A percentile compares a stretch with the other conserved stretches of the same genome.
phyloP scores from a whole-genome alignment of 2,888 invertebrate genomes.

The Halictus ligatus region DNA sequence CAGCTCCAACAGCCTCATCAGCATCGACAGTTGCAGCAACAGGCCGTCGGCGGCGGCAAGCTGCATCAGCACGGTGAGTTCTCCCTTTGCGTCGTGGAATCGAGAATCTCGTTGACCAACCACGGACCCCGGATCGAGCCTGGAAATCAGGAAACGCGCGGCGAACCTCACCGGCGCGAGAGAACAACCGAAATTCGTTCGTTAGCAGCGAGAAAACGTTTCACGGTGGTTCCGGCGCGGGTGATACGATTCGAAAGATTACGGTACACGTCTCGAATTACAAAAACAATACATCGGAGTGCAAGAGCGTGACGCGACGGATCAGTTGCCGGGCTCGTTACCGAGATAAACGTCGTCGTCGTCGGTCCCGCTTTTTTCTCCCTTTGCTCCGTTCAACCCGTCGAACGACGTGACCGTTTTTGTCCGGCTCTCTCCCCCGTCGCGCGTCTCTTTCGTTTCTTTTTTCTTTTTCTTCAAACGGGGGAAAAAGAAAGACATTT shows the following conservation, averaged over 20 bases:
- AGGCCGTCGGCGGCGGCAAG: slow-evolving; percentile 81
- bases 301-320: slow-evolving; percentile 26
- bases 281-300: neutral
- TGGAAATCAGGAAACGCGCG: neutral
- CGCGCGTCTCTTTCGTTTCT: slow-evolving; percentile 48
- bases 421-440: slow-evolving; percentile 18
- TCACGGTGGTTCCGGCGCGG: neutral
- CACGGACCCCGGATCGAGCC: neutral
- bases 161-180: neutral
- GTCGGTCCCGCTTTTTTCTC: slow-evolving; percentile 10
- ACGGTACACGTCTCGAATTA: neutral
- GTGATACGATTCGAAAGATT: slow-evolving; percentile 1
- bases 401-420: slow-evolving; percentile 49
- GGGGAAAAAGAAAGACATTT: slow-evolving; percentile 52
- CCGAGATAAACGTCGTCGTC: slow-evolving; percentile 56
- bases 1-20: slow-evolving; percentile 61
- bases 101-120: neutral
- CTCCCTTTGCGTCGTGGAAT: neutral
- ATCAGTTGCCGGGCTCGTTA: slow-evolving; percentile 41
- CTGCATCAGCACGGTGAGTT: slow-evolving; percentile 80
- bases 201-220: neutral
- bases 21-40: slow-evolving; percentile 84
- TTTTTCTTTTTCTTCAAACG: slow-evolving; percentile 9
- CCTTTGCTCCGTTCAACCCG: slow-evolving; percentile 8
- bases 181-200: neutral